Percentiles rank a stretch among this genome's conserved stretches.
These are phyloP conservation scores for Podocnemis expansa DNA, from an alignment of 2,113 vertebrate species.

Conservation along the genomic window DNA sequence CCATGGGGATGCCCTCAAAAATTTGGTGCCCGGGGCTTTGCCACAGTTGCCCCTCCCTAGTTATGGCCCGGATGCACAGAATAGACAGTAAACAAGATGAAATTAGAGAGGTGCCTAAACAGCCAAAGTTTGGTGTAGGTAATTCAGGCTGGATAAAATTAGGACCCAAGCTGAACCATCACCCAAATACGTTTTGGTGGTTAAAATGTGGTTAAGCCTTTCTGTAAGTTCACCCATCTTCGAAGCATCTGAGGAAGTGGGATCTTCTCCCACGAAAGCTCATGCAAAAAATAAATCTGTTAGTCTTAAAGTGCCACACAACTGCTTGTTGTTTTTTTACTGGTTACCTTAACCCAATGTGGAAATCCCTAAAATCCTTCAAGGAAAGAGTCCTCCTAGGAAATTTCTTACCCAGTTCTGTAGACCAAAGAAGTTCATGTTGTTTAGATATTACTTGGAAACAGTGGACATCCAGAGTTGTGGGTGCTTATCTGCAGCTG, in stretches of 20 bases:
- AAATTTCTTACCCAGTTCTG: not conserved
- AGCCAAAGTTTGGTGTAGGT: not conserved
- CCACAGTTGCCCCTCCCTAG: too few species aligned
- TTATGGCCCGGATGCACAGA: too few species aligned
- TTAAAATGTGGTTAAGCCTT: not conserved
- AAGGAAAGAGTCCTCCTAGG: not conserved
- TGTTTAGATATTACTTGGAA: not conserved
- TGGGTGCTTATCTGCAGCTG: not conserved
- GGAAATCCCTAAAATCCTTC: not conserved
- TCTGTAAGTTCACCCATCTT: too few species aligned
- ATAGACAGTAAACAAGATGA: not conserved
- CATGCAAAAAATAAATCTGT: too few species aligned
- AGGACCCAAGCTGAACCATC: not conserved
- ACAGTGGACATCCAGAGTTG: not conserved
- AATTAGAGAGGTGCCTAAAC: not conserved
- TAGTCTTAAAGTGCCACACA: too few species aligned
- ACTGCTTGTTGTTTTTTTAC: too few species aligned
- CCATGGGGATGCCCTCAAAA: too few species aligned
- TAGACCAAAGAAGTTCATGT: not conserved
- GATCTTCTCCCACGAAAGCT: too few species aligned
- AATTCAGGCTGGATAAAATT: not conserved
- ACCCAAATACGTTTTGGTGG: not conserved
- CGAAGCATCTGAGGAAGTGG: too few species aligned
- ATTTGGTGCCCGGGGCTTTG: too few species aligned
- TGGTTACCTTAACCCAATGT: not conserved